Evolutionary conservation across 1,140 invertebrate species (phyloP), one percentile per base, ranked within the genome.

Genomic region (Drosophila pachea): DNA sequence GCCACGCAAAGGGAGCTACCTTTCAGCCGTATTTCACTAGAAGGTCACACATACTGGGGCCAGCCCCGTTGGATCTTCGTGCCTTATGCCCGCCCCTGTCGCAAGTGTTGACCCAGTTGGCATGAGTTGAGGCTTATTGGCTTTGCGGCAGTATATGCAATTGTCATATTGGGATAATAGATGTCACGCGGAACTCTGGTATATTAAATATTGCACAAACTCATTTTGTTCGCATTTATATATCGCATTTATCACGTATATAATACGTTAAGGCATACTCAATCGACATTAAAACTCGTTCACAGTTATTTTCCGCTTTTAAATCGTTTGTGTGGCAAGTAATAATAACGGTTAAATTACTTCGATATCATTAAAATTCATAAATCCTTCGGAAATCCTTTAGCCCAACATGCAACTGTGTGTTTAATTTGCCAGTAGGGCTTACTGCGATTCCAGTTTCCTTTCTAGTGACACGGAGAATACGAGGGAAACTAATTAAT

Each of bases 401-500:
- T 22, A 22, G 22, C 22, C 22, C 22, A 22, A 2, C 14, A 36
- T 55, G n/a, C n/a, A 22, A 8, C 7, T 31, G 31, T 4, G 8
- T 8, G 29, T 16, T 2, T 35, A 33, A 53, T 14, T 42, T 12
- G 42, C 32, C 12, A 16, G 35, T n/a, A 5, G n/a, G 0, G 12
- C 7, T 45, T 47, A 55, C 55, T 55, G 50, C 50, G 40, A 66
- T 61, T 75, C 62, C 67, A 81, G 68, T 64, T 76, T 78, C 8
- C 58, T 73, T 42, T 58, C 45, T 62, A 55, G n/a, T n/a, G n/a
- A 33, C 55, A 45, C 65, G 56, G 61, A 31, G 22, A 33, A 47
- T 31, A 50, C 66, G 78, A 78, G 74, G 66, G 74, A 62, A 68
- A 71, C 83, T 81, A 81, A 81, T 81, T 77, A 83, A 81, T 83